Percentiles rank a stretch among this genome's conserved stretches.
Evolutionary conservation across 2,113 vertebrate genomes (phyloP).

Genomic region (Amia ocellicauda): DNA sequence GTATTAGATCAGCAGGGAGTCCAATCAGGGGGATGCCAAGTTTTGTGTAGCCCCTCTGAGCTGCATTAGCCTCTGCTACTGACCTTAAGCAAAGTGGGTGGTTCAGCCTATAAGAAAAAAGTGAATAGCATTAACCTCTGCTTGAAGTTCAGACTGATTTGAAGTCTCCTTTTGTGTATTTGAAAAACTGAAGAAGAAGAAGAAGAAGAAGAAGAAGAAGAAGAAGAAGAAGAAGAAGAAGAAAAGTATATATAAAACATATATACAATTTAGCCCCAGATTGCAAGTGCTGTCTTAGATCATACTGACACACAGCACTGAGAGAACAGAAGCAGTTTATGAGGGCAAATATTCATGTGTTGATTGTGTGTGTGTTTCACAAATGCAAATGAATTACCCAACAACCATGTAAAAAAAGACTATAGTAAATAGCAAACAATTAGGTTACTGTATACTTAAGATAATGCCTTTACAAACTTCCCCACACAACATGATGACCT

Average conservation of each 20-base stretch:
- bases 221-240: not conserved
- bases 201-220: slow-evolving; percentile 41
- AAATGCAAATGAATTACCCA: no score
- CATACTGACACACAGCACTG: no score
- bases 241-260: not conserved
- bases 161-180: slow-evolving; percentile 67
- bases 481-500: no score
- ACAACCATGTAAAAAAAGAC: no score
- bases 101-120: slow-evolving; percentile 72
- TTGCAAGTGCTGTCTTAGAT: no score
- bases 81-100: slow-evolving; percentile 95
- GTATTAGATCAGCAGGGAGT: slow-evolving; percentile 84
- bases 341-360: no score
- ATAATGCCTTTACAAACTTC: no score
- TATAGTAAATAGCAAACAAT: no score
- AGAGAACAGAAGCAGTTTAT: no score
- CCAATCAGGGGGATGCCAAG: slow-evolving; percentile 86
- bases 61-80: slow-evolving; percentile 81
- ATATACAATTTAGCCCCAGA: not conserved
- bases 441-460: no score
- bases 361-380: no score
- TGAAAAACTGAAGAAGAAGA: slow-evolving; percentile 35
- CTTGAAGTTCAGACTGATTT: slow-evolving; percentile 83
- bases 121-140: slow-evolving; percentile 85
- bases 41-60: slow-evolving; percentile 79